phyloP scores from a whole-genome alignment of 2,797 vertebrate species.

The Glyptemys insculpta region DNA sequence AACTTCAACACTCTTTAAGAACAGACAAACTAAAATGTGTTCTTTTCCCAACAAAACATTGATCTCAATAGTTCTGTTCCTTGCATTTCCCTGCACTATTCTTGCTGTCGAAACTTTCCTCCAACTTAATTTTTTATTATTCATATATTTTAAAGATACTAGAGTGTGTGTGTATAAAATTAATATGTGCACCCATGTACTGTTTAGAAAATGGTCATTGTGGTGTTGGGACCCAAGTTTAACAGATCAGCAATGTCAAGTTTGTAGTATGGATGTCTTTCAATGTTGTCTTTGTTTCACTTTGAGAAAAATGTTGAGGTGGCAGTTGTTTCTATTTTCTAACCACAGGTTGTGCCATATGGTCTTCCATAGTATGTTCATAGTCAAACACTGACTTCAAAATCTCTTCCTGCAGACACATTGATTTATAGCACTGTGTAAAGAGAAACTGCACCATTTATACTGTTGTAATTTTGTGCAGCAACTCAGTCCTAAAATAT shows the following conservation, averaged over 20 bases:
- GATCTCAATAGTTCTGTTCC: neutral
- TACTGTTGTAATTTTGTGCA: no score
- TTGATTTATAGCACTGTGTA: neutral
- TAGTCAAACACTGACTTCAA: neutral
- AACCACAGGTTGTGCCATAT: neutral
- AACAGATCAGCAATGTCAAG: neutral
- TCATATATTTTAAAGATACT: no score
- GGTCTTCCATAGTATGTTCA: neutral
- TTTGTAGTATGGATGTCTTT: neutral
- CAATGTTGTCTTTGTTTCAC: neutral
- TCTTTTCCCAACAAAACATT: neutral
- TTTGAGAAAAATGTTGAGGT: neutral
- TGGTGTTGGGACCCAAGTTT: neutral
- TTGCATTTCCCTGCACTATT: neutral
- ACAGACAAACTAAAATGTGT: neutral
- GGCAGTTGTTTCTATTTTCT: neutral
- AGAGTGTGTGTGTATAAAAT: no score
- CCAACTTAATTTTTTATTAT: neutral
- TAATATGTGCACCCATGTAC: no score
- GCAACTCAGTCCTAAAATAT: no score
- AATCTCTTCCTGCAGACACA: neutral
- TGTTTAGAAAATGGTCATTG: no score
- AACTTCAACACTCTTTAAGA: neutral
- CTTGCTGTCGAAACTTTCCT: neutral
- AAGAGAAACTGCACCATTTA: neutral